Evolutionary conservation across 2,113 vertebrate species (phyloP).

Genomic region (Strigops habroptila): DNA sequence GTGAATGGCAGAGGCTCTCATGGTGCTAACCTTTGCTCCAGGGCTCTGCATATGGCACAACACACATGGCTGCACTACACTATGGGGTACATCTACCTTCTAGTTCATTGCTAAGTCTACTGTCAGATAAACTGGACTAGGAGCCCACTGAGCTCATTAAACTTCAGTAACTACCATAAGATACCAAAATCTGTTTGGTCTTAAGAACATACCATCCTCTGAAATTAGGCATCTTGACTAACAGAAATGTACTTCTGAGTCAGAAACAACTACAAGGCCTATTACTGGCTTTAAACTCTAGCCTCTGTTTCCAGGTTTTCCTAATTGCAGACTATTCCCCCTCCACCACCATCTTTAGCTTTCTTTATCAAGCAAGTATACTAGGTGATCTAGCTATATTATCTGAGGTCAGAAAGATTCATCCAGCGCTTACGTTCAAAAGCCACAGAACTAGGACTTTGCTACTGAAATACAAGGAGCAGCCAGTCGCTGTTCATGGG

Average conservation of each 20-base stretch:
- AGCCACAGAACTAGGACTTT: not conserved
- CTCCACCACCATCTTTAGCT: not conserved
- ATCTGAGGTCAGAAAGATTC: not conserved
- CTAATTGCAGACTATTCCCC: not conserved
- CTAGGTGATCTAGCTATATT: not conserved
- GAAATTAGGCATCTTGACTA: not conserved
- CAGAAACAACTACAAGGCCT: not conserved
- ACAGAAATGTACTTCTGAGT: not conserved
- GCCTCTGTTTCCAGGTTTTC: not conserved
- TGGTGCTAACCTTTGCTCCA: not conserved
- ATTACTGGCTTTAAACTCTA: not conserved
- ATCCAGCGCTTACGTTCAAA: not conserved
- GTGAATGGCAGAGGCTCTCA: not conserved
- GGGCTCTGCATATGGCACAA: not conserved
- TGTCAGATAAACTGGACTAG: not conserved
- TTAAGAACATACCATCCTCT: not conserved
- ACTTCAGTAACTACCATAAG: not conserved
- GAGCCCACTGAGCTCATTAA: not conserved
- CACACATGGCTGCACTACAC: not conserved
- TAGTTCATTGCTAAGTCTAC: not conserved
- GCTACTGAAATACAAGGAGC: not conserved
- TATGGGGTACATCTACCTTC: not conserved
- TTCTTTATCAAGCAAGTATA: not conserved
- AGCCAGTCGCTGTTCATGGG: not conserved
- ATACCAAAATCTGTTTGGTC: not conserved